These are phyloP conservation scores for Mastacembelus armatus DNA, from an alignment of 2,797 vertebrate species.

Conservation along the genomic window DNA sequence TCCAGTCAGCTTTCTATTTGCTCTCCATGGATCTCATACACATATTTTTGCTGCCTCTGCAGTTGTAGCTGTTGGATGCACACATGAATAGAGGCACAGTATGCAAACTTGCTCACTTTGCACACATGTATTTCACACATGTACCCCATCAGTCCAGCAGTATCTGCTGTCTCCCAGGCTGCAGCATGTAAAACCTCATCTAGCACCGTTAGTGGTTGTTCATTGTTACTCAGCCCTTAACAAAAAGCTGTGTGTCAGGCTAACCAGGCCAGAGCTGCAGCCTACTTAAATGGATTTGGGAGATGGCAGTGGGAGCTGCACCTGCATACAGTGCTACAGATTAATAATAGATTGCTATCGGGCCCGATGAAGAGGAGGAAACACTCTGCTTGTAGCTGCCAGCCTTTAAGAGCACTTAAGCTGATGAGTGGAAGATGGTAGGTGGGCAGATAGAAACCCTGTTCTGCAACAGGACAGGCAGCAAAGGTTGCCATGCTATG, in stretches of 20 bases:
- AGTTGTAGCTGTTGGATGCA: slow-evolving; percentile 26
- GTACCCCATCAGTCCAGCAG: slow-evolving; percentile 23
- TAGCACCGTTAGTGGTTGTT: slow-evolving; percentile 24
- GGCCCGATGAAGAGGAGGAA: slow-evolving; percentile 62
- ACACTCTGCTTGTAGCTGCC: slow-evolving; percentile 51
- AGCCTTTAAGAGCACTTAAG: slow-evolving; percentile 78
- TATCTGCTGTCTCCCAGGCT: slow-evolving; percentile 25
- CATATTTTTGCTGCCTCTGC: slow-evolving; percentile 60
- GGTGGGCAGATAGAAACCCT: slow-evolving; percentile 52
- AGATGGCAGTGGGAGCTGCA: slow-evolving; percentile 63
- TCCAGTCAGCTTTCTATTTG: slow-evolving; percentile 63
- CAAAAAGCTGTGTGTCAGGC: slow-evolving; percentile 43
- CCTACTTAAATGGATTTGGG: slow-evolving; percentile 73
- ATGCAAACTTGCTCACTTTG: slow-evolving; percentile 31
- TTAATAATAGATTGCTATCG: slow-evolving; percentile 80
- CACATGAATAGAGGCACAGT: slow-evolving; percentile 26
- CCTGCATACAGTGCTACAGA: slow-evolving; percentile 74
- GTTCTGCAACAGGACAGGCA: slow-evolving; percentile 39
- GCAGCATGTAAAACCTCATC: slow-evolving; percentile 43
- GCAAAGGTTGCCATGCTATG: slow-evolving; percentile 32
- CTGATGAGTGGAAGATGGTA: slow-evolving; percentile 71
- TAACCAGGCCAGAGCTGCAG: slow-evolving; percentile 55
- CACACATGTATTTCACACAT: neutral
- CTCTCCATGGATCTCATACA: slow-evolving; percentile 52
- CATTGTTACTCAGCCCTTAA: slow-evolving; percentile 48